phyloP scores from a whole-genome alignment of 92 coral and sea anemone species.

The Micromussa lordhowensis region DNA sequence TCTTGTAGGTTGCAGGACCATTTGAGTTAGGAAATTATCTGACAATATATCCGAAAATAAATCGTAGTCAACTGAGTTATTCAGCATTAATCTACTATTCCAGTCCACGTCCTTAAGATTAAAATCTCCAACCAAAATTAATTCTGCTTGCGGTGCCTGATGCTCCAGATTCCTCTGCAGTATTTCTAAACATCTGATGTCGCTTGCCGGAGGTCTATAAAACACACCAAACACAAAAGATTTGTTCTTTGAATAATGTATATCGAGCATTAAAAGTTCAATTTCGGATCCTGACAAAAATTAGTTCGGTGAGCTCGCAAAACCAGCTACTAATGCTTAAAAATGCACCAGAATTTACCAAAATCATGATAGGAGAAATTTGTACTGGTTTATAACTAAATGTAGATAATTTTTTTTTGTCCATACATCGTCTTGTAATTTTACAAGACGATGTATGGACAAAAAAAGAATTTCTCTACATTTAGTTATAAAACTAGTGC shows the following conservation, averaged over 20 bases:
- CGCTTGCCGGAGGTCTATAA: constrained; percentile 34
- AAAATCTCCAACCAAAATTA: neutral
- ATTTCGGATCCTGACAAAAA: neutral
- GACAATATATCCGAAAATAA: constrained; percentile 11
- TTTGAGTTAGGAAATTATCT: constrained; percentile 19
- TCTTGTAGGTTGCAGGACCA: too few species aligned
- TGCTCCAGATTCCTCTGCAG: neutral
- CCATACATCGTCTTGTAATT: too few species aligned
- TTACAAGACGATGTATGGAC: too few species aligned
- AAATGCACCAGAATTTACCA: too few species aligned
- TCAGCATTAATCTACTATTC: neutral
- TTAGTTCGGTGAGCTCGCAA: too few species aligned
- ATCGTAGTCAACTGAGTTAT: constrained; percentile 1
- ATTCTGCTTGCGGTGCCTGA: neutral
- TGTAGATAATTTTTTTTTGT: too few species aligned
- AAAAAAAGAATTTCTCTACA: too few species aligned
- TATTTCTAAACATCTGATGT: constrained; percentile 9
- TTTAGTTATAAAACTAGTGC: too few species aligned
- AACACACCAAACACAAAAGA: constrained; percentile 46
- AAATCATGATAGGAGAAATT: too few species aligned
- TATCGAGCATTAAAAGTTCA: constrained; percentile 45
- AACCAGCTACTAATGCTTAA: too few species aligned
- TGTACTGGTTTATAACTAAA: too few species aligned
- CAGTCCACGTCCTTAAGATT: constrained; percentile 24
- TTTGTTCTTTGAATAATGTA: constrained; percentile 45